Percentiles rank a stretch among this genome's conserved stretches.
These are phyloP conservation scores for Caenorhabditis elegans DNA, from an alignment of 1,140 invertebrate species.

Conservation along the genomic window DNA sequence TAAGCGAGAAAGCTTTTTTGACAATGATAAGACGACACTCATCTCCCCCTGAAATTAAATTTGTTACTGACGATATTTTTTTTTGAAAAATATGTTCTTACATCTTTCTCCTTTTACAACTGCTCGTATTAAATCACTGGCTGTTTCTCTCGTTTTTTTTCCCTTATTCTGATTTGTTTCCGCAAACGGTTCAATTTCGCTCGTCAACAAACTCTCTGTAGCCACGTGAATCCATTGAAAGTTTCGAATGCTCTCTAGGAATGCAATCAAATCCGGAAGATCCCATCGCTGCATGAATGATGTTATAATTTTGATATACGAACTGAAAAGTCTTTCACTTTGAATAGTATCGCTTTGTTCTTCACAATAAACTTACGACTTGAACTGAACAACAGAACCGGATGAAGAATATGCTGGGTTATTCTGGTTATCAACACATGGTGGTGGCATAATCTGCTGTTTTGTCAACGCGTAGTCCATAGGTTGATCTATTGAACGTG, in stretches of 20 bases:
- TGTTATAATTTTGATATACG: not conserved
- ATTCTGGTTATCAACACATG: not conserved
- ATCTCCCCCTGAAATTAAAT: not conserved
- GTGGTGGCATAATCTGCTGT: not conserved
- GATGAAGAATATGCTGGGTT: not conserved
- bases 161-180: not conserved
- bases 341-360: too few species aligned
- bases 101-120: not conserved
- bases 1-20: not conserved
- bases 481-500: not conserved
- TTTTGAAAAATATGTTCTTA: not conserved
- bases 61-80: too few species aligned
- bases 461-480: not conserved
- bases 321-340: not conserved
- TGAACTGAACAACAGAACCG: not conserved
- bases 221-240: slow-evolving; percentile 11
- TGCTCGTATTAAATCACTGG: not conserved
- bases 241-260: not conserved
- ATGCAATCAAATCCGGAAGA: not conserved
- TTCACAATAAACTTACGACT: not conserved
- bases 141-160: not conserved
- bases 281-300: not conserved
- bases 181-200: not conserved
- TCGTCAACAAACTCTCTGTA: not conserved
- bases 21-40: not conserved